A percentile compares a stretch with the other conserved stretches of the same genome.
phyloP scores from a whole-genome alignment of 2,113 vertebrate species.

The Xiphophorus maculatus region DNA sequence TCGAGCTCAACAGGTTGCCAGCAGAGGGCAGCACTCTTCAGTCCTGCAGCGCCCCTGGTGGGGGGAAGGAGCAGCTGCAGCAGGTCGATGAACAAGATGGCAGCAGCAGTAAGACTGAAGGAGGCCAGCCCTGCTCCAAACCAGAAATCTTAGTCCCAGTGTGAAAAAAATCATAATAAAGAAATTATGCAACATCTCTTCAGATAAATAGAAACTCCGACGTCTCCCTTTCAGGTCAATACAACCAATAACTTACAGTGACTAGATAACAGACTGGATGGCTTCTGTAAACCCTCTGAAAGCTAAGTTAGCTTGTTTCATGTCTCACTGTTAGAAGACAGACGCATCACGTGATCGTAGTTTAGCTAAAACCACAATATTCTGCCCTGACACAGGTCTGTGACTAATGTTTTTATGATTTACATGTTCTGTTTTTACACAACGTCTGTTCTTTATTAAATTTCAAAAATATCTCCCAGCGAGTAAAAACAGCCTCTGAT shows the following conservation, averaged over 20 bases:
- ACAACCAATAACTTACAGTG: background rate
- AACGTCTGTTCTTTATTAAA: background rate
- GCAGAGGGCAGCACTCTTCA: background rate
- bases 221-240: background rate
- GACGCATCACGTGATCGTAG: background rate
- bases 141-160: background rate
- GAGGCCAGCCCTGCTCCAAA: background rate
- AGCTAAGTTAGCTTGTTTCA: background rate
- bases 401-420: background rate
- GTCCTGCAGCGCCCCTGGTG: slow-evolving; percentile 16
- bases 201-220: background rate
- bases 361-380: background rate
- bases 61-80: slow-evolving; percentile 4
- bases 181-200: background rate
- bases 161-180: background rate
- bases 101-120: background rate
- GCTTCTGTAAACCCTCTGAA: background rate
- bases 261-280: background rate
- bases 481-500: background rate
- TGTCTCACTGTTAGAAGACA: background rate
- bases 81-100: slow-evolving; percentile 3
- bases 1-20: background rate
- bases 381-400: background rate
- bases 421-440: background rate
- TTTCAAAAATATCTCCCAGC: background rate